A percentile compares a stretch with the other conserved stretches of the same genome.
Conservation (phyloP, 2,888 invertebrate species). For the Ecdyonurus torrentis region DNA sequence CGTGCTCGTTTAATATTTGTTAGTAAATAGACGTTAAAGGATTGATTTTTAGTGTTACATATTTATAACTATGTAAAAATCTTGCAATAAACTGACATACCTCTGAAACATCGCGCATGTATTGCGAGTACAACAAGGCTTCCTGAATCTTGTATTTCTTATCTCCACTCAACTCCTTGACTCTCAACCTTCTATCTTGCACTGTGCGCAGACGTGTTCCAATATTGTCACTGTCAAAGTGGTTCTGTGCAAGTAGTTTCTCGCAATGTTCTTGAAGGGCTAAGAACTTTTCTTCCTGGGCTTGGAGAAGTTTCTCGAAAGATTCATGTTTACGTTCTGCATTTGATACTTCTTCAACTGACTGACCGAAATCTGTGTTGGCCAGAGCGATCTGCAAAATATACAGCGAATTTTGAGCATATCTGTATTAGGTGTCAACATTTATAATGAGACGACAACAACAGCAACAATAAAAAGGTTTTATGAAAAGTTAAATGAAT, state of each 20-base stretch:
- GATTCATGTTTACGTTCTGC: constrained; percentile 87
- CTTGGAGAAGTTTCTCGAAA: constrained; percentile 76
- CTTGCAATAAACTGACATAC: constrained; percentile 19
- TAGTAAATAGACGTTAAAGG: too few relatives aligned
- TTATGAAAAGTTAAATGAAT: neutral
- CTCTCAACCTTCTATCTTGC: constrained; percentile 43
- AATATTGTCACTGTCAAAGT: constrained; percentile 75
- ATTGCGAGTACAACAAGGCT: constrained; percentile 71
- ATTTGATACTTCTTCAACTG: constrained; percentile 68
- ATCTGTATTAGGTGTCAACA: too few relatives aligned
- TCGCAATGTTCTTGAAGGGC: constrained; percentile 69
- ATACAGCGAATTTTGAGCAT: too few relatives aligned
- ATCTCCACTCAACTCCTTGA: constrained; percentile 47
- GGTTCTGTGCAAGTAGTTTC: constrained; percentile 74
- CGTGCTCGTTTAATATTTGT: too few relatives aligned
- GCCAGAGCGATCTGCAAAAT: constrained; percentile 20
- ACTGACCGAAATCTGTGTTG: constrained; percentile 21
- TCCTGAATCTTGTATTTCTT: constrained; percentile 56
- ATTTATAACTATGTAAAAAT: too few relatives aligned
- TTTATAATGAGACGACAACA: too few relatives aligned
- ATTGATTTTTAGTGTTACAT: neutral
- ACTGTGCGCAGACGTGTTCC: constrained; percentile 58
- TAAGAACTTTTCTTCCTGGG: constrained; percentile 75
- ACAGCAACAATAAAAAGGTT: neutral
- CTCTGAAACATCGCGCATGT: constrained; percentile 80